Conservation (phyloP, 2,888 invertebrate species). For the Uloborus plumipes region DNA sequence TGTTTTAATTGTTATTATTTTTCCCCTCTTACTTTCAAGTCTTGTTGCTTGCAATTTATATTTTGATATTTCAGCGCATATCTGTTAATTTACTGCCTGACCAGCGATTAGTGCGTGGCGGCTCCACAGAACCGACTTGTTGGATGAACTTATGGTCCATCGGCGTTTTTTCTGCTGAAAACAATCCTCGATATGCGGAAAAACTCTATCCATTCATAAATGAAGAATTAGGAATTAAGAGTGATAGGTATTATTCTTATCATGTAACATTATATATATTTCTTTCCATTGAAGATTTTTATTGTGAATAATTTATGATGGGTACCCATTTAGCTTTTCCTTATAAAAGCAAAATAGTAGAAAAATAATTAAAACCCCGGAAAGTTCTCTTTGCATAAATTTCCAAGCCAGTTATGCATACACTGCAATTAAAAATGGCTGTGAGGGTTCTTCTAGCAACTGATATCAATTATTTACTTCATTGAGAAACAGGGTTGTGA, state of each 20-base stretch:
- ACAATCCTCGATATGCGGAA: slow-evolving; percentile 47
- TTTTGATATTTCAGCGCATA: slow-evolving; percentile 25
- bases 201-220: slow-evolving; percentile 49
- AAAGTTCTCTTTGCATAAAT: too few relatives aligned
- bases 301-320: not conserved
- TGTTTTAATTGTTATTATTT: not conserved
- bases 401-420: too few relatives aligned
- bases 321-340: not conserved
- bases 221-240: slow-evolving; percentile 38
- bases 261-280: not conserved
- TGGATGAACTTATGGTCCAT: slow-evolving; percentile 57
- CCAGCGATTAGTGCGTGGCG: slow-evolving; percentile 49
- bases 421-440: too few relatives aligned
- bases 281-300: not conserved
- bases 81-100: slow-evolving; percentile 37
- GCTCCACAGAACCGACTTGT: slow-evolving; percentile 51
- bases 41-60: not conserved
- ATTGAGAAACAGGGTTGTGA: too few relatives aligned
- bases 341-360: not conserved
- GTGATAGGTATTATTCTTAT: slow-evolving; percentile 28
- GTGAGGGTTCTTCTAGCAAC: too few relatives aligned
- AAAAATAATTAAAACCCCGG: not conserved
- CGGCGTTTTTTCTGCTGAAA: slow-evolving; percentile 53
- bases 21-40: not conserved
- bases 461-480: too few relatives aligned